These are phyloP conservation scores for Drosophila algonquin DNA, from an alignment of 2,888 invertebrate species.

Conservation along the genomic window DNA sequence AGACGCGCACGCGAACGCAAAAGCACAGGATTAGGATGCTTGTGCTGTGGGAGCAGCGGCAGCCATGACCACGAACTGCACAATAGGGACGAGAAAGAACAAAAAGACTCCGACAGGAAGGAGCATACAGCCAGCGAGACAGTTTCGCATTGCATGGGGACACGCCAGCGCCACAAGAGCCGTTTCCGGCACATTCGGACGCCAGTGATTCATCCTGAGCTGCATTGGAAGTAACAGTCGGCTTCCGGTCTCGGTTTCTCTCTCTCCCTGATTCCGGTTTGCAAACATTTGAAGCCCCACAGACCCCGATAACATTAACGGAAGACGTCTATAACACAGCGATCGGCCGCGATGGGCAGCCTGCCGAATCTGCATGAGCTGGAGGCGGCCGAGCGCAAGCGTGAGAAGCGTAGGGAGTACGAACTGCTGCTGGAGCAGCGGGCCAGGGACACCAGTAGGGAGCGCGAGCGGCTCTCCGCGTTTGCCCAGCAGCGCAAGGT, in stretches of 20 bases:
- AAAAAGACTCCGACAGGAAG: not conserved
- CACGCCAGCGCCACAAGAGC: not conserved
- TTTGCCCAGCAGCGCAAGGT: conserved; percentile 81
- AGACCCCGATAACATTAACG: conserved; percentile 4
- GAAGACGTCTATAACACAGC: not conserved
- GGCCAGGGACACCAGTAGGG: conserved; percentile 80
- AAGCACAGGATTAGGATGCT: conserved; percentile 11
- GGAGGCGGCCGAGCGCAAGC: conserved; percentile 83
- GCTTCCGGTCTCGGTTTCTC: not conserved
- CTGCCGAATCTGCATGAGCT: conserved; percentile 88
- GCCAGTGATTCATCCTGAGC: not conserved
- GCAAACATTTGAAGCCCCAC: not conserved
- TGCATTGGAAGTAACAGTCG: not conserved
- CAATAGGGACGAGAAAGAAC: not conserved
- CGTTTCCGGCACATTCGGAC: not conserved
- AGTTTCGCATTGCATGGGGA: conserved; percentile 1
- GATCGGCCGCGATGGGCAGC: conserved; percentile 85
- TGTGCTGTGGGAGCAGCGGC: conserved; percentile 6
- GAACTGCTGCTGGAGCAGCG: conserved; percentile 79
- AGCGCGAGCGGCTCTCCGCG: conserved; percentile 79
- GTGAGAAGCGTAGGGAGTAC: conserved; percentile 81
- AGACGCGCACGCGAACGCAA: not conserved
- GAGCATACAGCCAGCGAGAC: not conserved
- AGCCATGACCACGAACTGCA: conserved; percentile 3
- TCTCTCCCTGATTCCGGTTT: not conserved